These are phyloP conservation scores for Hyphantria cunea DNA, from an alignment of 1,140 invertebrate genomes.

Conservation along the genomic window DNA sequence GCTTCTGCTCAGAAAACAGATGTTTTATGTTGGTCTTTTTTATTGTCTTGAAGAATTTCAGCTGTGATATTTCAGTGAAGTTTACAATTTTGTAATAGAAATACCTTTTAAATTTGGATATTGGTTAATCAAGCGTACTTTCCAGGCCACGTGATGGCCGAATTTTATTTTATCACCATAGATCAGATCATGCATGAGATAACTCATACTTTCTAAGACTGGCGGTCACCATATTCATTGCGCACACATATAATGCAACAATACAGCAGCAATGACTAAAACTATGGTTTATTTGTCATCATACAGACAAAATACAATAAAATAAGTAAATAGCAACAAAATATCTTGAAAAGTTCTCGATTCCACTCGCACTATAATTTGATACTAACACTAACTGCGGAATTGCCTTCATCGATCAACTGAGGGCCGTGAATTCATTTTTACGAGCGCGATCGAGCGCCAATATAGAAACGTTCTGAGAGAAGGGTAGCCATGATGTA, in stretches of 20 bases:
- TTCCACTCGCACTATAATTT: conserved; percentile 5
- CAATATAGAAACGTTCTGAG: conserved; percentile 39
- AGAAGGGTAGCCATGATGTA: conserved; percentile 5
- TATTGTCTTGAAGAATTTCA: conserved; percentile 5
- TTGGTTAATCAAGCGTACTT: too few relatives aligned
- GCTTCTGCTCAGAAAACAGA: conserved; percentile 19
- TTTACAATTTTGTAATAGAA: neutral
- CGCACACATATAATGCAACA: too few relatives aligned
- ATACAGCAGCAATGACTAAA: too few relatives aligned
- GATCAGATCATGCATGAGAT: too few relatives aligned
- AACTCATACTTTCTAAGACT: too few relatives aligned
- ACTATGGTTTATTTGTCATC: too few relatives aligned
- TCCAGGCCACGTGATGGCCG: too few relatives aligned
- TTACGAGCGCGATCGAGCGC: conserved; percentile 39
- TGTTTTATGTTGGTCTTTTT: conserved; percentile 18
- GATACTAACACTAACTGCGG: conserved; percentile 17
- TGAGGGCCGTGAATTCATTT: conserved; percentile 35
- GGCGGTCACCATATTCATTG: too few relatives aligned
- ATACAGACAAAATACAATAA: too few relatives aligned
- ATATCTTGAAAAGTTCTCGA: too few relatives aligned
- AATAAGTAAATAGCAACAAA: too few relatives aligned
- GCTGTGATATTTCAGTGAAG: conserved; percentile 1
- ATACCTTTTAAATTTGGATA: neutral
- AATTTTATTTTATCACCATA: too few relatives aligned
- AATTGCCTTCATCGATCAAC: conserved; percentile 40